Evolutionary conservation across 2,888 invertebrate genomes (phyloP).

Genomic region (Anoncus sp.): DNA sequence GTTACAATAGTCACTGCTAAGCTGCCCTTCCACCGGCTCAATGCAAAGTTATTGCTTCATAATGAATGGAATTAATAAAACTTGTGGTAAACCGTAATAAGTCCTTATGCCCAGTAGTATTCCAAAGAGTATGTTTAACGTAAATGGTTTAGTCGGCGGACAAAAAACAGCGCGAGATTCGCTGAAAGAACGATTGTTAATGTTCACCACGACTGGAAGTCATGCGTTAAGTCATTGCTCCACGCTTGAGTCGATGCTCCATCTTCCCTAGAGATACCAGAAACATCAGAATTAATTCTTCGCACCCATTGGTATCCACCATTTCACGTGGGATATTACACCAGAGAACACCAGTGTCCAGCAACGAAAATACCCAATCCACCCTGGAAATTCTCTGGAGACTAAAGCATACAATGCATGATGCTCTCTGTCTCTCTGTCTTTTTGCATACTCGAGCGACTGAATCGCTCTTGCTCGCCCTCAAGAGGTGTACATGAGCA

Average conservation of each 20-base stretch:
- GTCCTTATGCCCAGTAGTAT: no score
- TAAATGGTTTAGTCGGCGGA: no score
- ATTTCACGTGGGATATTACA: background rate
- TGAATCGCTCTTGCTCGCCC: conserved; percentile 27
- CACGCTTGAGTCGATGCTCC: background rate
- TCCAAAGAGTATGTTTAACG: no score
- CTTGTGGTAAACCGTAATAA: no score
- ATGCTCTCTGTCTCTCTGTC: conserved; percentile 55
- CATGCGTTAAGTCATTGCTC: background rate
- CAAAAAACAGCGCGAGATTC: no score
- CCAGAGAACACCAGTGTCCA: conserved; percentile 39
- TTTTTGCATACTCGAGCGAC: conserved; percentile 43
- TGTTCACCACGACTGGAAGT: no score
- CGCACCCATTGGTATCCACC: background rate
- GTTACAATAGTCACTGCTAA: background rate
- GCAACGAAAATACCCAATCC: conserved; percentile 70
- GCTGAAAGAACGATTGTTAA: no score
- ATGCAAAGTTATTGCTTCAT: no score
- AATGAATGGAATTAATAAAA: no score
- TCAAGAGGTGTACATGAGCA: conserved; percentile 30
- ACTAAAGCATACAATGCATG: conserved; percentile 75
- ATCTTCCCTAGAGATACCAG: background rate
- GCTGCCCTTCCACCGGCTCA: no score
- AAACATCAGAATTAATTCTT: background rate
- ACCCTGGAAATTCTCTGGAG: conserved; percentile 76